Base-by-base conservation (phyloP, 1,140 invertebrate species). In the Oreohelix idahoensis region DNA sequence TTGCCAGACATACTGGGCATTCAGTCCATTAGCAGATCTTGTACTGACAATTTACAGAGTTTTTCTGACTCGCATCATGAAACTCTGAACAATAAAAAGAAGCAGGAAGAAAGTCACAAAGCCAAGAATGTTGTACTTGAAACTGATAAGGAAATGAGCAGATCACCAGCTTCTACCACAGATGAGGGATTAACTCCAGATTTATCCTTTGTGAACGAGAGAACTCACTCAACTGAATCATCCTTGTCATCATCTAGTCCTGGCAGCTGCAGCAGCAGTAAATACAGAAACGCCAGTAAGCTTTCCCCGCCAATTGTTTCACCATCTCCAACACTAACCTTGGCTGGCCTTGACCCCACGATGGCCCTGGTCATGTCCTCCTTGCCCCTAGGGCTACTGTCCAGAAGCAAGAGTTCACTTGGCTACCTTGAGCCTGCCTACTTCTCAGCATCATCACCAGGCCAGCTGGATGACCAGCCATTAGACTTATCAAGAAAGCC, bases 401-500 rank as follows among this genome's bases (percentile, higher is more conserved):
- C 45, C 49, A 77, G 49, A 29, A 26, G 29, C 26, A 35, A 51
- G 26, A 53, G 32, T 29, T 39, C 36, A 17, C 32, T 29, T 1
- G 2, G 2, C 29, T 1, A 20, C 20, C 0, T 32, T 20, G 36
- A 13, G 2, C 49, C 32, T 2, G 32, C 15, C 2, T 13, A 45
- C n/a, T n/a, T 26, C 13, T 77, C 75, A 36, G 20, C 17, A 38
- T 23, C 75, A 39, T 10, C 23, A 39, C 11, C 36, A 2, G 32
- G 26, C 10, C 42, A 26, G 2, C 71, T 20, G 15, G 49, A 53
- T 23, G 75, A 77, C 17, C 75, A 77, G 32, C 75, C 75, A 13
- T 53, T 77, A 35, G 75, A 77, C 75, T 77, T 77, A 23, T 77
- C 75, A 1, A 77, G 49, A 51, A 77, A 77, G 29, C n/a, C 75